Conservation (phyloP, 2,797 vertebrate genomes). For the Rhinella marina region DNA sequence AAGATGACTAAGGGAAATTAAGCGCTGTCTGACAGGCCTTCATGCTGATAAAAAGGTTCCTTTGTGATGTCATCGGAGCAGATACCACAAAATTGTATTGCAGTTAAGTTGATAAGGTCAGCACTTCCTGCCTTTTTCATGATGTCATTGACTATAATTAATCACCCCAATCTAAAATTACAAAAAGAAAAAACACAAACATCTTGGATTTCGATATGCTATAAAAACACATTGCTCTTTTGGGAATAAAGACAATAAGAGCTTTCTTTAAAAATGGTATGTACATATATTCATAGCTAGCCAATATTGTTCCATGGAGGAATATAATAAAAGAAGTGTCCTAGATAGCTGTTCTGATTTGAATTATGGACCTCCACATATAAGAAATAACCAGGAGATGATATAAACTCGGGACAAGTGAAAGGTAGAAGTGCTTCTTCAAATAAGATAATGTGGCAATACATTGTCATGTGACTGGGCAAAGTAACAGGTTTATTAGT, state of each 20-base stretch:
- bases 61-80: conserved; percentile 50
- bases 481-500: too few species aligned
- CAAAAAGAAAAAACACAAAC: background rate
- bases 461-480: too few species aligned
- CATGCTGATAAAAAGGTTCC: conserved; percentile 55
- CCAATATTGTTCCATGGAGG: background rate
- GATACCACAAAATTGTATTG: conserved; percentile 52
- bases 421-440: background rate
- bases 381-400: background rate
- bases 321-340: background rate
- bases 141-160: conserved; percentile 54
- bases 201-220: conserved; percentile 18
- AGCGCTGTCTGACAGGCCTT: conserved; percentile 45
- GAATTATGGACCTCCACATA: background rate
- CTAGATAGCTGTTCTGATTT: background rate
- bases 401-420: background rate
- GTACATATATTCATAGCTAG: conserved; percentile 6
- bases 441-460: too few species aligned
- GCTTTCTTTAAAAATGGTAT: background rate
- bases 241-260: conserved; percentile 14
- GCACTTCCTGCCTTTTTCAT: conserved; percentile 50
- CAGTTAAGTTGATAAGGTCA: conserved; percentile 54
- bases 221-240: conserved; percentile 4
- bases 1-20: conserved; percentile 55
- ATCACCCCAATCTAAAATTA: conserved; percentile 31